Percentiles rank a stretch among this genome's conserved stretches.
Evolutionary conservation across 2,888 invertebrate species (phyloP).

Genomic region (Drosophila vallismaia): DNA sequence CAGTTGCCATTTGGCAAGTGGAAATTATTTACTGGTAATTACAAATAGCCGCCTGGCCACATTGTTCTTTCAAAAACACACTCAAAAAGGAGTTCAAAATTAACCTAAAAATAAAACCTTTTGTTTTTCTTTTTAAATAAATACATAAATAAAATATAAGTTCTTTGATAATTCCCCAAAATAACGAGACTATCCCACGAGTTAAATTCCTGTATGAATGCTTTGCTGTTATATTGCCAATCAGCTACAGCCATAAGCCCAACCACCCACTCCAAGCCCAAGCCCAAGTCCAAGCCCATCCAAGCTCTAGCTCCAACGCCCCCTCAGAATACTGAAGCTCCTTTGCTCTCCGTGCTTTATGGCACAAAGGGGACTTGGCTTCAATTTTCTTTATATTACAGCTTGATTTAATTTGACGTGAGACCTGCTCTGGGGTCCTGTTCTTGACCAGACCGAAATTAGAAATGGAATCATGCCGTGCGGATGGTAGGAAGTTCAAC

Average conservation of each 20-base stretch:
- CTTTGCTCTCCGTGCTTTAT: slow-evolving; percentile 70
- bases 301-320: slow-evolving; percentile 12
- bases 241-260: slow-evolving; percentile 39
- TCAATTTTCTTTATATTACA: slow-evolving; percentile 82
- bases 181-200: neutral
- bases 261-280: slow-evolving; percentile 1
- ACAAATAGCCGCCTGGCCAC: slow-evolving; percentile 36
- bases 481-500: neutral
- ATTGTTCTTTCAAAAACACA: neutral
- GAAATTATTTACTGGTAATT: slow-evolving; percentile 65
- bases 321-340: neutral
- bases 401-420: slow-evolving; percentile 84
- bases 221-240: slow-evolving; percentile 66
- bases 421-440: slow-evolving; percentile 74
- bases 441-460: slow-evolving; percentile 55
- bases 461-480: slow-evolving; percentile 34
- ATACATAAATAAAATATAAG: neutral
- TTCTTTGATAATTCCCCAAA: neutral
- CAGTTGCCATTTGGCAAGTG: slow-evolving; percentile 47
- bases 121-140: neutral
- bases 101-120: neutral
- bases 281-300: neutral
- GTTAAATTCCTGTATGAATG: neutral
- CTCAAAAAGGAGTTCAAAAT: neutral
- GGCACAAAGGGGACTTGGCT: slow-evolving; percentile 80